A percentile compares a stretch with the other conserved stretches of the same genome.
Evolutionary conservation across 2,113 vertebrate genomes (phyloP).

Genomic region (Aythya baeri): DNA sequence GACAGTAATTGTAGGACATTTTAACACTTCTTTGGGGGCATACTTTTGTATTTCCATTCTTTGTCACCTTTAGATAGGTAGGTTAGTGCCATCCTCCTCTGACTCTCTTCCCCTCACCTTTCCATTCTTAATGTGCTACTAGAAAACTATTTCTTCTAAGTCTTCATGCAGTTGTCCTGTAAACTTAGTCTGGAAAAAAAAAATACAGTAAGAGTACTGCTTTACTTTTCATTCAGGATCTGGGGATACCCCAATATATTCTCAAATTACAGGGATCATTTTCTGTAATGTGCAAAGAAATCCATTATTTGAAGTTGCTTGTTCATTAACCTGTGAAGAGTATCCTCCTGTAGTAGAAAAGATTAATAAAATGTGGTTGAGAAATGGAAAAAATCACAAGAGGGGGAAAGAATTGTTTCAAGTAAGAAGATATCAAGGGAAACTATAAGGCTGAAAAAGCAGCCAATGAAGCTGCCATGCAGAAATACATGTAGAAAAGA

Average conservation of each 20-base stretch:
- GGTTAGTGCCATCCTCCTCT: not conserved
- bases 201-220: not conserved
- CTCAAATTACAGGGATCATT: fast-evolving
- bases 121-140: not conserved
- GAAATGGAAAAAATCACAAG: not conserved
- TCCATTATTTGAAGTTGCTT: not conserved
- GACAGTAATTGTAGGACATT: not conserved
- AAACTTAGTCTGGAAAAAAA: not conserved
- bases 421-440: not conserved
- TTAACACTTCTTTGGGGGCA: not conserved
- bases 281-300: not conserved
- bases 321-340: not conserved
- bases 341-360: not conserved
- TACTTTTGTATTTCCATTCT: not conserved
- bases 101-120: not conserved
- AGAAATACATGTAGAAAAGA: not conserved
- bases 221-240: not conserved
- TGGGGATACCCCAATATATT: not conserved
- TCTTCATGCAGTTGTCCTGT: not conserved
- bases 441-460: not conserved
- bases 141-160: not conserved
- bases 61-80: not conserved
- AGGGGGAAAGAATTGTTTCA: not conserved
- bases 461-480: not conserved
- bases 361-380: not conserved